A percentile compares a stretch with the other conserved stretches of the same genome.
These are phyloP conservation scores for Pocota personata DNA, from an alignment of 2,888 invertebrate genomes.

Conservation along the genomic window DNA sequence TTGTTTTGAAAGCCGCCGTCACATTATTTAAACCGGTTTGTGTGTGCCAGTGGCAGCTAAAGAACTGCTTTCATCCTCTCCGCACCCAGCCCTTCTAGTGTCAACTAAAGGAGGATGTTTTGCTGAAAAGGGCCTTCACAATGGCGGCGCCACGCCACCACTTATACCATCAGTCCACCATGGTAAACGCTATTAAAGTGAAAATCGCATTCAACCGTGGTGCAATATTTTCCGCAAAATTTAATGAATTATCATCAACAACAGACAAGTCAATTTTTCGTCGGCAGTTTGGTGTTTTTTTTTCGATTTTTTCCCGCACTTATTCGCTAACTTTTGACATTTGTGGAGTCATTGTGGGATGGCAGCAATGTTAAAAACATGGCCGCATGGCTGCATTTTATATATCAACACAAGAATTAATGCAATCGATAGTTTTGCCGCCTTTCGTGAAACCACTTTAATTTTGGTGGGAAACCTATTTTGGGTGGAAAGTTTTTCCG, in stretches of 20 bases:
- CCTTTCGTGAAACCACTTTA: constrained; percentile 49
- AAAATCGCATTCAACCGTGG: constrained; percentile 58
- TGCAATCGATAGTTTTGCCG: constrained; percentile 52
- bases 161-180: constrained; percentile 35
- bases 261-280: constrained; percentile 71
- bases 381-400: constrained; percentile 54
- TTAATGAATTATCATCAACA: constrained; percentile 72
- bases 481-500: background rate
- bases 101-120: background rate
- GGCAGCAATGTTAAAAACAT: constrained; percentile 15
- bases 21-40: constrained; percentile 80
- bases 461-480: constrained; percentile 1
- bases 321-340: constrained; percentile 65
- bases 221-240: constrained; percentile 71
- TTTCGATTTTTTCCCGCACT: constrained; percentile 23
- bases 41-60: constrained; percentile 32
- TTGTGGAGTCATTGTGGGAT: constrained; percentile 37
- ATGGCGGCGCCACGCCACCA: constrained; percentile 3
- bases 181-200: constrained; percentile 50
- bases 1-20: constrained; percentile 83
- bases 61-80: constrained; percentile 24
- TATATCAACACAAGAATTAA: constrained; percentile 62
- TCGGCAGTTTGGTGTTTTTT: constrained; percentile 22
- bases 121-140: constrained; percentile 15
- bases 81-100: background rate